Evolutionary conservation across 2,113 vertebrate species (phyloP).

Genomic region (Leptobrachium ailaonicum): DNA sequence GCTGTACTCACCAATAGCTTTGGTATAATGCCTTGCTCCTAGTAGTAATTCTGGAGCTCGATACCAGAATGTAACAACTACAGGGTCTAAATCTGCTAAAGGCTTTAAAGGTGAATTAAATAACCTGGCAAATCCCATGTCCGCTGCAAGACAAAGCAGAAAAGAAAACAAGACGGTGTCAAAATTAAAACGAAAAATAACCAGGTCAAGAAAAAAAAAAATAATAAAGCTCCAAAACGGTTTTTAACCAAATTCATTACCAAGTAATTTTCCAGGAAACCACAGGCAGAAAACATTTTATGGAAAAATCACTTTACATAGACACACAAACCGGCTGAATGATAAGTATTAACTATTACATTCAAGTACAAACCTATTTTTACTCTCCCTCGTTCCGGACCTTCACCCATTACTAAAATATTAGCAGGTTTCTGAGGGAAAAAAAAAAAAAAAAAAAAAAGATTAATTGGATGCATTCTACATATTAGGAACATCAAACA

Average conservation of each 20-base stretch:
- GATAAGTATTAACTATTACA: too few species aligned
- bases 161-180: background rate
- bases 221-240: too few species aligned
- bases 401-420: slow-evolving; percentile 99
- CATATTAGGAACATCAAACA: too few species aligned
- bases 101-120: slow-evolving; percentile 99
- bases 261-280: too few species aligned
- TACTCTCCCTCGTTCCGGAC: slow-evolving; percentile 98
- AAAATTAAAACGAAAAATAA: too few species aligned
- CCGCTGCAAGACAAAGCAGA: slow-evolving; percentile 78
- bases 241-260: too few species aligned
- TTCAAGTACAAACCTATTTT: slow-evolving; percentile 90
- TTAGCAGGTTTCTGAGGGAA: slow-evolving; percentile 93
- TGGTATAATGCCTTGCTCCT: slow-evolving; percentile 98
- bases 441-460: background rate
- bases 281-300: too few species aligned
- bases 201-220: too few species aligned
- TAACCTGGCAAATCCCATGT: slow-evolving; percentile 99
- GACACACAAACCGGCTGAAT: too few species aligned
- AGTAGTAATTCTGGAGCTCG: slow-evolving; percentile 96
- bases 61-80: slow-evolving; percentile 99
- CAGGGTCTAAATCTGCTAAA: slow-evolving; percentile 99
- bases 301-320: too few species aligned
- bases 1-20: slow-evolving; percentile 94
- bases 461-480: background rate